phyloP scores from a whole-genome alignment of 2,888 invertebrate genomes.

The Epistrophe eligans region DNA sequence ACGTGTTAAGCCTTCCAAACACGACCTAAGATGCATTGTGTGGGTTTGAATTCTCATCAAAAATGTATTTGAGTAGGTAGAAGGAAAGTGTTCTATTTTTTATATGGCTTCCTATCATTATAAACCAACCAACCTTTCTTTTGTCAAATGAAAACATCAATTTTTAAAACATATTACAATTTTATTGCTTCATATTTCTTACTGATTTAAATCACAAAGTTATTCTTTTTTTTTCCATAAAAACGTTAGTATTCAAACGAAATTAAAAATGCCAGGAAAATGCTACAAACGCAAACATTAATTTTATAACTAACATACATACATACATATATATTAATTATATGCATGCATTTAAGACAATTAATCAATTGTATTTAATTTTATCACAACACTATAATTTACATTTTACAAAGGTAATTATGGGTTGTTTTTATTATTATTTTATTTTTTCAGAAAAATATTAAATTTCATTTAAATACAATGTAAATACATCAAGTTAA shows the following conservation, averaged over 20 bases:
- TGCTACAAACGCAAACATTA: slow-evolving; percentile 18
- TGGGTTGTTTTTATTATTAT: slow-evolving; percentile 1
- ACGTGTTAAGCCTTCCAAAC: no score
- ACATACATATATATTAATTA: background rate
- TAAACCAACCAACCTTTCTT: no score
- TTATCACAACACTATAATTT: slow-evolving; percentile 59
- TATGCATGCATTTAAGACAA: slow-evolving; percentile 13
- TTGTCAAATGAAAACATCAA: slow-evolving; percentile 4
- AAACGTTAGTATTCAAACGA: slow-evolving; percentile 42
- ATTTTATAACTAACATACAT: background rate
- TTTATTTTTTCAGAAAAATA: slow-evolving; percentile 12
- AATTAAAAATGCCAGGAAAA: slow-evolving; percentile 38
- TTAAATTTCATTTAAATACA: slow-evolving; percentile 18
- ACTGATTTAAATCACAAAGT: slow-evolving; percentile 67
- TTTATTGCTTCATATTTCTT: slow-evolving; percentile 71
- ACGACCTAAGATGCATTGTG: no score
- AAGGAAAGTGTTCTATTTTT: no score
- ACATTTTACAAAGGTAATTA: slow-evolving; percentile 23
- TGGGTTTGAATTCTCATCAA: no score
- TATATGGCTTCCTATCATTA: no score
- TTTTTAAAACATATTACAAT: slow-evolving; percentile 64
- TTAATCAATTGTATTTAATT: slow-evolving; percentile 17
- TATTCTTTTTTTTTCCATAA: slow-evolving; percentile 30
- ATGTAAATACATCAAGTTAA: slow-evolving; percentile 31
- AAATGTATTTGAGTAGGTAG: no score